Percentiles rank a stretch among this genome's conserved stretches.
These are phyloP conservation scores for Apis laboriosa DNA, from an alignment of 1,140 invertebrate species.

Conservation along the genomic window DNA sequence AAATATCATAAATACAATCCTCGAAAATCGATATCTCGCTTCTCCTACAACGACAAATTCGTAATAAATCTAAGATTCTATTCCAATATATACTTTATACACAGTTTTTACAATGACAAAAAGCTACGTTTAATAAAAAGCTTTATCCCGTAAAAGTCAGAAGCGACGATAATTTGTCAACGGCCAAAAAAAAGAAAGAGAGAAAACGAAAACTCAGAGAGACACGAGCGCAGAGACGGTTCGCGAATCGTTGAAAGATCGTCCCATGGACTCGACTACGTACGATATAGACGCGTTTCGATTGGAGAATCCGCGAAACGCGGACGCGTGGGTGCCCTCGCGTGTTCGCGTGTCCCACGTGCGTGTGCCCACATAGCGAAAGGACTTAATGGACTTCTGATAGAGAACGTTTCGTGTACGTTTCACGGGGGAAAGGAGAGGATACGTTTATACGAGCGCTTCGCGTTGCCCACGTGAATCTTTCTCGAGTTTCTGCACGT, in stretches of 20 bases:
- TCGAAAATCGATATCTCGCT: too few relatives aligned
- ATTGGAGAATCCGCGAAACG: conserved; percentile 49
- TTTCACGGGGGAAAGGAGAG: background rate
- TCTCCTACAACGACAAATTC: too few relatives aligned
- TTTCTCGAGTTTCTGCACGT: conserved; percentile 37
- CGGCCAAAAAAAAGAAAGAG: background rate
- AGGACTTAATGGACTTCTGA: conserved; percentile 72
- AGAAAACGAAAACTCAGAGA: too few relatives aligned
- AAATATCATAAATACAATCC: too few relatives aligned
- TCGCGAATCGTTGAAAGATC: conserved; percentile 19
- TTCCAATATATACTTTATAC: too few relatives aligned
- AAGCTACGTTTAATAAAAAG: too few relatives aligned
- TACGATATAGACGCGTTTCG: conserved; percentile 20
- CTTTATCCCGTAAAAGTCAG: background rate
- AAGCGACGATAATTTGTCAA: conserved; percentile 9
- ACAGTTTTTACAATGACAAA: too few relatives aligned
- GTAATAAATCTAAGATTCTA: too few relatives aligned
- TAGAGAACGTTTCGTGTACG: conserved; percentile 36
- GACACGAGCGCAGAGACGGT: background rate
- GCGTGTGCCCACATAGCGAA: conserved; percentile 64
- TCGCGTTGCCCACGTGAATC: conserved; percentile 61
- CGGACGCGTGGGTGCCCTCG: conserved; percentile 51
- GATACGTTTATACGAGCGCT: background rate
- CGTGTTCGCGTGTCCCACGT: conserved; percentile 45
- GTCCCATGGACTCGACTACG: background rate